phyloP scores from a whole-genome alignment of 2,113 vertebrate genomes.

The Blennius ocellaris region DNA sequence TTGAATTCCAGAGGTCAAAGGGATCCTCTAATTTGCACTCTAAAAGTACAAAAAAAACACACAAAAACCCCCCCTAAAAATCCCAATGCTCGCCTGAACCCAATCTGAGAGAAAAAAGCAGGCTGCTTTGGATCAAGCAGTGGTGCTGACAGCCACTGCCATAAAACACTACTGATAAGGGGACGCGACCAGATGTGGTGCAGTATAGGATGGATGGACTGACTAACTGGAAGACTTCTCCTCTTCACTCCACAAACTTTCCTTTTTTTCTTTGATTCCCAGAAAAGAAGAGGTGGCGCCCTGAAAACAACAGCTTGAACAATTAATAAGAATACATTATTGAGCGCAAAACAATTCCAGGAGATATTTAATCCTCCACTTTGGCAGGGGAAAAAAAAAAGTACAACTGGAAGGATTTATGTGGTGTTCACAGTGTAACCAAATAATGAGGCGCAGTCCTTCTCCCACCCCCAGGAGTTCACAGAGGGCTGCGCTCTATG shows the following conservation, averaged over 20 bases:
- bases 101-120: conserved; percentile 59
- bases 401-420: conserved; percentile 13
- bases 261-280: conserved; percentile 46
- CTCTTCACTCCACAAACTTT: conserved; percentile 12
- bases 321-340: neutral
- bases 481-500: conserved; percentile 41
- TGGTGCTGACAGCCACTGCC: conserved; percentile 21
- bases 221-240: conserved; percentile 21
- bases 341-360: conserved; percentile 10
- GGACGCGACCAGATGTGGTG: conserved; percentile 62
- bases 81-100: too few relatives aligned
- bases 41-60: conserved; percentile 29
- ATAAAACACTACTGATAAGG: conserved; percentile 46
- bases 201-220: conserved; percentile 14
- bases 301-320: conserved; percentile 42
- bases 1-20: conserved; percentile 72
- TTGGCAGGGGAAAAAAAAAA: neutral
- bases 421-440: conserved; percentile 20
- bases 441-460: conserved; percentile 39
- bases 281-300: conserved; percentile 37
- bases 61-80: conserved; percentile 4
- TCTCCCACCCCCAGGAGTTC: conserved; percentile 53
- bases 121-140: conserved; percentile 16
- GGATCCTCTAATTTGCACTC: conserved; percentile 66
- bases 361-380: neutral